phyloP scores from a whole-genome alignment of 2,797 vertebrate species.

The Anguilla anguilla region DNA sequence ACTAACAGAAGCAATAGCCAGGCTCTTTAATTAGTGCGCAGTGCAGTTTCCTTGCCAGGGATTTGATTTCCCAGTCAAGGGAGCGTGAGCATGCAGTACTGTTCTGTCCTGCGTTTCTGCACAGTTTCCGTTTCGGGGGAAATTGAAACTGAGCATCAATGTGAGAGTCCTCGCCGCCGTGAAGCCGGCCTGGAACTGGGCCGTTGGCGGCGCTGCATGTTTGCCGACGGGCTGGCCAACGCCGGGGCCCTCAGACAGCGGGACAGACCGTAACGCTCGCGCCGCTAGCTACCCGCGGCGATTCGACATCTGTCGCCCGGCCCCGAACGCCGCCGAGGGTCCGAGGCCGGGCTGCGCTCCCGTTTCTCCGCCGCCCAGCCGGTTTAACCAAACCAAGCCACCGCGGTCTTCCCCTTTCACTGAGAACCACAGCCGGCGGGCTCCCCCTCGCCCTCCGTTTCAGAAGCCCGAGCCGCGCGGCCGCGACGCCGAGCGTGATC shows the following conservation, averaged over 20 bases:
- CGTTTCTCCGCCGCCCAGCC: not conserved
- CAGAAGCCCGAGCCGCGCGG: not conserved
- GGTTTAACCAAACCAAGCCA: not conserved
- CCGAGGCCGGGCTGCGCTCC: not conserved
- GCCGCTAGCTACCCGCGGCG: not conserved
- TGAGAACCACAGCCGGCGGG: not conserved
- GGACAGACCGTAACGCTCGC: not conserved
- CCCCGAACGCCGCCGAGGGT: not conserved
- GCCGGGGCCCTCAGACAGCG: not conserved
- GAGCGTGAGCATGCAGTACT: not conserved
- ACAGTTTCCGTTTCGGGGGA: not conserved
- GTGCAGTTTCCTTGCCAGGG: not conserved
- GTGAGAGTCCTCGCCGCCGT: not conserved
- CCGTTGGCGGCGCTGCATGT: not conserved
- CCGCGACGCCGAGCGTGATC: not conserved
- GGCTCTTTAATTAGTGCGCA: constrained; percentile 18
- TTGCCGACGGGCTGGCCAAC: not conserved
- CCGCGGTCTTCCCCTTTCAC: not conserved
- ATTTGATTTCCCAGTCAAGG: not conserved
- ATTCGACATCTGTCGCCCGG: not conserved
- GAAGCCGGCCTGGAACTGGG: not conserved
- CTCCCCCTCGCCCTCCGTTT: not conserved
- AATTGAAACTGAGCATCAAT: not conserved
- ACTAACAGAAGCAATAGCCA: constrained; percentile 2
- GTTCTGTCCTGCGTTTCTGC: not conserved